These are phyloP conservation scores for Lophius piscatorius DNA, from an alignment of 2,113 vertebrate genomes.

Conservation along the genomic window DNA sequence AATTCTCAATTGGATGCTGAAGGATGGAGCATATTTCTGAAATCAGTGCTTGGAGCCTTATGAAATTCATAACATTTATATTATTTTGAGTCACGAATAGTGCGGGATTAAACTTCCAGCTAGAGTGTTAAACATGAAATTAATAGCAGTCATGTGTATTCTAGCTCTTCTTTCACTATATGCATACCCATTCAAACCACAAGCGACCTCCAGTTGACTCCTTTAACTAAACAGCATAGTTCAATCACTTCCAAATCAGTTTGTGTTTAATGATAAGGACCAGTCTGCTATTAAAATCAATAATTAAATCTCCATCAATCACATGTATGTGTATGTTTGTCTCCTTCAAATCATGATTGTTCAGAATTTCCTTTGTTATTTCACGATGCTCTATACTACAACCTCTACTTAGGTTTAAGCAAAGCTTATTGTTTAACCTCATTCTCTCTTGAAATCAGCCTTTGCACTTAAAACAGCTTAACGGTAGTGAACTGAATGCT, in stretches of 20 bases:
- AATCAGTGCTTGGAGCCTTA: slow-evolving; percentile 5
- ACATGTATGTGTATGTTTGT: neutral
- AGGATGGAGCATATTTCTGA: slow-evolving; percentile 23
- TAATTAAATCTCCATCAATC: slow-evolving; percentile 6
- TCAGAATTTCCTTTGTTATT: neutral
- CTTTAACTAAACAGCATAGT: slow-evolving; percentile 42
- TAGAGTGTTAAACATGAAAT: slow-evolving; percentile 49
- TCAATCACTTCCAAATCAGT: slow-evolving; percentile 10
- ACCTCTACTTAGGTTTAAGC: neutral
- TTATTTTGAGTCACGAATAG: slow-evolving; percentile 25
- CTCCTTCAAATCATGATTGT: slow-evolving; percentile 3
- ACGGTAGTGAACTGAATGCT: slow-evolving; percentile 66
- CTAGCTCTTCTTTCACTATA: slow-evolving; percentile 55
- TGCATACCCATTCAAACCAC: slow-evolving; percentile 59
- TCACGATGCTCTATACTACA: slow-evolving; percentile 3
- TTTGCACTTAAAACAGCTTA: slow-evolving; percentile 53
- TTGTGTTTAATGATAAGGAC: slow-evolving; percentile 21
- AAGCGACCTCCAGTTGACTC: slow-evolving; percentile 66
- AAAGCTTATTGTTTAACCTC: slow-evolving; percentile 22
- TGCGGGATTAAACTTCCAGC: slow-evolving; percentile 23
- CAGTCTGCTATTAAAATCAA: slow-evolving; percentile 22
- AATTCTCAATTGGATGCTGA: neutral
- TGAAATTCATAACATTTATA: slow-evolving; percentile 13
- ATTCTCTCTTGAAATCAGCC: slow-evolving; percentile 61
- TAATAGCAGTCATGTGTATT: slow-evolving; percentile 73